A percentile compares a stretch with the other conserved stretches of the same genome.
Conservation (phyloP, 2,113 vertebrate genomes). For the Catharus bicknelli region DNA sequence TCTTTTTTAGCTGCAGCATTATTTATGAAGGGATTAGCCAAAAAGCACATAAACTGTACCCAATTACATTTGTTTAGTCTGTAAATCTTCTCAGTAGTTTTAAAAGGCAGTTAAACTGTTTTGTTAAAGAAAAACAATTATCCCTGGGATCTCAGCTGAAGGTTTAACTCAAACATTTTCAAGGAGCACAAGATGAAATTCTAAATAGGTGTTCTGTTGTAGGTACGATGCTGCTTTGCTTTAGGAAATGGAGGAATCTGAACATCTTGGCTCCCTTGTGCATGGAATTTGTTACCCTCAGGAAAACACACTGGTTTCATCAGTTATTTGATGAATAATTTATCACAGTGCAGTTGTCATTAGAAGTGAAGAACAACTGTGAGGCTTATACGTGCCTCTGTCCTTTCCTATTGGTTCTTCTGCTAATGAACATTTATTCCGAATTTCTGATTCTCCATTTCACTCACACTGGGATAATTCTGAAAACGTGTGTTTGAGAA, state of each 20-base stretch:
- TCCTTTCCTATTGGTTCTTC: not conserved
- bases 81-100: constrained; percentile 33
- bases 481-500: not conserved
- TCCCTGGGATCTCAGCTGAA: not conserved
- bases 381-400: not conserved
- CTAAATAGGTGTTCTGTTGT: not conserved
- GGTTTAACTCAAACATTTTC: constrained; percentile 5
- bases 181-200: constrained; percentile 8
- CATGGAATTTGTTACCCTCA: not conserved
- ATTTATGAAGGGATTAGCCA: constrained; percentile 34
- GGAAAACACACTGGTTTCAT: not conserved
- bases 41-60: constrained; percentile 21
- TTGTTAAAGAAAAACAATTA: constrained; percentile 40
- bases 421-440: not conserved
- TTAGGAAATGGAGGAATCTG: not conserved
- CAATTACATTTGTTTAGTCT: constrained; percentile 49
- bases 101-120: constrained; percentile 39
- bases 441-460: not conserved
- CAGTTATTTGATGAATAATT: not conserved
- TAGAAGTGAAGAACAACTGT: not conserved
- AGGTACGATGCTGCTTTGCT: not conserved
- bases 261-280: not conserved
- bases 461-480: not conserved
- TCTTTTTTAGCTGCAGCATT: not conserved
- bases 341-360: not conserved